A percentile compares a stretch with the other conserved stretches of the same genome.
phyloP scores from a whole-genome alignment of 2,113 vertebrate species.

The Neodon shergylaensis region DNA sequence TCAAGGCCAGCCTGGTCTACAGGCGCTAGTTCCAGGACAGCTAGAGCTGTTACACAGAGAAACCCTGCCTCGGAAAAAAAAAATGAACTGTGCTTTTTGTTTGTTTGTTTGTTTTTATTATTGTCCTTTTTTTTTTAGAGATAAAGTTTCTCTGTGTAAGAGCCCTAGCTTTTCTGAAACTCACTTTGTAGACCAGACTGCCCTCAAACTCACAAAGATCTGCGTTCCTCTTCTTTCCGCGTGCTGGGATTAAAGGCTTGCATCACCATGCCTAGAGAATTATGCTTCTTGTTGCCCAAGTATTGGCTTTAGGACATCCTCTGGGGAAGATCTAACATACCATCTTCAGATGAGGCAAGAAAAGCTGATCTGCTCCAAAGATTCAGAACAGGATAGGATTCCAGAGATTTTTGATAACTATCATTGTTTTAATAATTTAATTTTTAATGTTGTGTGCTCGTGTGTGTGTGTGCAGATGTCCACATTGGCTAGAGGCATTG shows the following conservation, averaged over 20 bases:
- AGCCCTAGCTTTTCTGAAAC: background rate
- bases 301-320: background rate
- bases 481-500: background rate
- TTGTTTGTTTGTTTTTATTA: too few relatives aligned
- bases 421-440: background rate
- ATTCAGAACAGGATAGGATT: slow-evolving; percentile 25
- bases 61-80: too few relatives aligned
- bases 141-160: background rate
- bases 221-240: background rate
- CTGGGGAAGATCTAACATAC: background rate
- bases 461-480: too few relatives aligned
- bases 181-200: background rate
- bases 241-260: background rate
- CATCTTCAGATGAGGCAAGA: slow-evolving; percentile 43
- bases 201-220: background rate
- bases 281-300: background rate
- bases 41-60: too few relatives aligned
- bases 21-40: too few relatives aligned
- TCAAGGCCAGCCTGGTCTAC: too few relatives aligned
- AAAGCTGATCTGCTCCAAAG: background rate
- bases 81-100: background rate
- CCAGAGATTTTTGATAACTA: background rate
- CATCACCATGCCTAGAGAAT: background rate
- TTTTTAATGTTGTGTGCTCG: background rate
- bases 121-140: too few relatives aligned